phyloP scores from a whole-genome alignment of 2,888 invertebrate species.

The Allygus modestus region DNA sequence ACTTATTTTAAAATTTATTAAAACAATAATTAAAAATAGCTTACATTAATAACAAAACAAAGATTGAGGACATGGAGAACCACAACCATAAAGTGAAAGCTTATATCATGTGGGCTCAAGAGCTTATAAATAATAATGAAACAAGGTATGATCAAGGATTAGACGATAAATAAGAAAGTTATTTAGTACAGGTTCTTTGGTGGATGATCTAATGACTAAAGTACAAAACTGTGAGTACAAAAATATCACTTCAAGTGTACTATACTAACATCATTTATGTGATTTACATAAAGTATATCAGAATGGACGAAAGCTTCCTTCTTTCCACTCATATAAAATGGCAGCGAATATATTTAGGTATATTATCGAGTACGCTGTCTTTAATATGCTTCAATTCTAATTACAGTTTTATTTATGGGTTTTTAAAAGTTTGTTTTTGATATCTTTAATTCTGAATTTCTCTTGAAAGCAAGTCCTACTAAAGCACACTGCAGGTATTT shows the following conservation, averaged over 20 bases:
- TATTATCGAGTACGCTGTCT: not conserved
- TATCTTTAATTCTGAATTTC: not conserved
- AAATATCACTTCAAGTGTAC: constrained; percentile 54
- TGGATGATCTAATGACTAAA: constrained; percentile 28
- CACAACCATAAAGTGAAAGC: constrained; percentile 56
- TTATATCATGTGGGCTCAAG: constrained; percentile 7
- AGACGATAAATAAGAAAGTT: not conserved
- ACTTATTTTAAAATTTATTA: constrained; percentile 34
- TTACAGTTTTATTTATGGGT: not conserved
- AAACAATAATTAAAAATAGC: constrained; percentile 57
- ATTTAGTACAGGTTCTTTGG: constrained; percentile 21
- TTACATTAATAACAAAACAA: constrained; percentile 43
- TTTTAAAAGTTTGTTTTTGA: constrained; percentile 8
- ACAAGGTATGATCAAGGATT: not conserved
- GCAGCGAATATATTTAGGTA: not conserved
- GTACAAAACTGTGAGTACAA: constrained; percentile 54
- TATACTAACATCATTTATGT: constrained; percentile 24
- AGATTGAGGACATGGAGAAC: constrained; percentile 31
- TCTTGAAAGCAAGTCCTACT: constrained; percentile 15
- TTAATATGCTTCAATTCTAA: not conserved
- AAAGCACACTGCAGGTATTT: constrained; percentile 38
- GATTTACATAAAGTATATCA: constrained; percentile 3
- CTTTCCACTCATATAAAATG: not conserved
- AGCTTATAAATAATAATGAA: not conserved
- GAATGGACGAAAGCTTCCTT: not conserved